Conservation (phyloP, 2,888 invertebrate genomes). For the Pseudanteris insignis region DNA sequence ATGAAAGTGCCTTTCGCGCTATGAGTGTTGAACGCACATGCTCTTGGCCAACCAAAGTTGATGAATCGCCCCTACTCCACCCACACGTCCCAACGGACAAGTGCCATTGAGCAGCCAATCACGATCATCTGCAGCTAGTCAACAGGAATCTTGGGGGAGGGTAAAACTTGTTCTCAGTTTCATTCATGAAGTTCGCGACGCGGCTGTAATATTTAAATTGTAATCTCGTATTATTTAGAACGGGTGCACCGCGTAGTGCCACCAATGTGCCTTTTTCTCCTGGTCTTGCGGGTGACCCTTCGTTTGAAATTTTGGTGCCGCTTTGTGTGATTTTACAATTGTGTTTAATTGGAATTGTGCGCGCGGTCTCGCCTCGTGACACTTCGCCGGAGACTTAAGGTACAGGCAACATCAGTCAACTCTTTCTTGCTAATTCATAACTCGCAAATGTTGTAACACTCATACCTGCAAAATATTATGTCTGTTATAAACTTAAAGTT, state of each 20-base stretch:
- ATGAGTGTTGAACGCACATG: no score
- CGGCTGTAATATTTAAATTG: conserved; percentile 60
- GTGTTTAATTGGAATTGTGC: conserved; percentile 48
- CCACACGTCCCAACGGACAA: conserved; percentile 1
- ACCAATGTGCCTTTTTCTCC: conserved; percentile 58
- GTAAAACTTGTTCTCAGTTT: conserved; percentile 59
- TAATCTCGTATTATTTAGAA: conserved; percentile 58
- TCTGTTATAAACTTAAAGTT: conserved; percentile 2
- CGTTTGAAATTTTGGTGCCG: conserved; percentile 48
- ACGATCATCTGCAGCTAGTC: conserved; percentile 32
- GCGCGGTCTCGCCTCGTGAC: conserved; percentile 46
- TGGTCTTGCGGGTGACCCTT: conserved; percentile 55
- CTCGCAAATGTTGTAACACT: conserved; percentile 14
- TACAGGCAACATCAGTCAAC: conserved; percentile 45
- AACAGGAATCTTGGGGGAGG: conserved; percentile 48
- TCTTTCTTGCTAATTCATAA: conserved; percentile 31
- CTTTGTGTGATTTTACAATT: conserved; percentile 49
- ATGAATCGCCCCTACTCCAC: conserved; percentile 14
- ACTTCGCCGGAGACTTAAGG: conserved; percentile 51
- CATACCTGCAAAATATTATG: conserved; percentile 18
- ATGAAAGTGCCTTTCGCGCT: no score
- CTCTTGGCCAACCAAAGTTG: no score
- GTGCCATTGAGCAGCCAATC: conserved; percentile 11
- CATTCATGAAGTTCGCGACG: conserved; percentile 62
- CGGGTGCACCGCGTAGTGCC: conserved; percentile 59